A percentile compares a stretch with the other conserved stretches of the same genome.
These are phyloP conservation scores for Varanus salvator DNA, from an alignment of 2,113 vertebrate genomes.

Conservation along the genomic window DNA sequence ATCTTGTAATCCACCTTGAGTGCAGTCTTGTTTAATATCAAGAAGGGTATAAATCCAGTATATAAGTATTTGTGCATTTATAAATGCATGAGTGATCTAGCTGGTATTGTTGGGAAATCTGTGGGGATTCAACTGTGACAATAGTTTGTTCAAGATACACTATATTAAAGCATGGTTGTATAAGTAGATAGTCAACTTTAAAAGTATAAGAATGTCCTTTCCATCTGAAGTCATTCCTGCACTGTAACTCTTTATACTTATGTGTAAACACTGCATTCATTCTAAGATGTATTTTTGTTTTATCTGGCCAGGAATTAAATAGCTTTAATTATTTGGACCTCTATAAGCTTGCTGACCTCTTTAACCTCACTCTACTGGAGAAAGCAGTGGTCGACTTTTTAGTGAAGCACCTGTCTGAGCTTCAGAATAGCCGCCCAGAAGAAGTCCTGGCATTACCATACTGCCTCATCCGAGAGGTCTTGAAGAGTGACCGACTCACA, in stretches of 20 bases:
- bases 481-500: constrained; percentile 96
- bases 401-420: constrained; percentile 95
- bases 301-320: constrained; percentile 89
- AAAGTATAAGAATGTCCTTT: background rate
- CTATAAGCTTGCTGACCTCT: constrained; percentile 96
- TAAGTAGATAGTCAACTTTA: background rate
- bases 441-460: constrained; percentile 92
- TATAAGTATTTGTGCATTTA: background rate
- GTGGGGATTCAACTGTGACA: no score
- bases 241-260: background rate
- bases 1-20: no score
- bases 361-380: constrained; percentile 95
- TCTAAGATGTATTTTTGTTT: constrained; percentile 68
- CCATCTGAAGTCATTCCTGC: constrained; percentile 35
- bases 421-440: constrained; percentile 88
- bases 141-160: background rate
- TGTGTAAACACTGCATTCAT: constrained; percentile 30
- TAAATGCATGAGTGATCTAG: background rate
- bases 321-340: constrained; percentile 97
- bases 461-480: constrained; percentile 92
- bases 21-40: no score
- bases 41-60: no score
- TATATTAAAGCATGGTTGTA: background rate
- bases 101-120: background rate
- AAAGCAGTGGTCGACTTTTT: constrained; percentile 94